Base-by-base conservation (phyloP, 2,113 vertebrate genomes). In the Paramormyrops kingsleyae region DNA sequence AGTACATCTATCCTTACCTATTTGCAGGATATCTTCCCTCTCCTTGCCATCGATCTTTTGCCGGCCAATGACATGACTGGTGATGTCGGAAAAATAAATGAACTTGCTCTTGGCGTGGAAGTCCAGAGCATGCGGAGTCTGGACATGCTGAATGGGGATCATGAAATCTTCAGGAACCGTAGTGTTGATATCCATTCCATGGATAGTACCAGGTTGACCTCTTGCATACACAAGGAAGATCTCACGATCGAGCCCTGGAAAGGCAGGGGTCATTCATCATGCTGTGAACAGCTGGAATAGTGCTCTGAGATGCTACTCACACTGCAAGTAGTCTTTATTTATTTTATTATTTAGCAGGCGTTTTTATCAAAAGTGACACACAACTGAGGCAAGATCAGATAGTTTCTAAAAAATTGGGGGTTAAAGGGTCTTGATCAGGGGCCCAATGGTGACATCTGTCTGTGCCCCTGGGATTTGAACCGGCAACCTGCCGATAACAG, bases 121-220 rank as follows among this genome's bases (percentile, higher is more conserved):
- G 92, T 99, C 98, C 94, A 99, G 93, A 0, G 98, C 98, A 5
- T 98, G 95, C 7, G 98, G 98, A 90, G 99, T 99, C 97, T 98
- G 97, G 89, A 99, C 96, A 94, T 99, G 99, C 94, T 99, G 98
- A 0, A 99, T 99, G 88, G 98, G 98, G 93, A 99, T 99, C 98
- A 99, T 99, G 95, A 99, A 99, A 90, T 99, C 98, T 0, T 99
- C 98, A 0, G 97, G 98, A 53, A 99, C 97, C 93, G 98, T 99
- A 92, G 97, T 97, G 0, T 98, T 98, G 96, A 99, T 97, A 92
- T 99, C 98, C 98, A 99, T 99, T 1, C 98, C 98, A 0, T 97
- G 95, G 94, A 99, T 99, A 91, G 98, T 98, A 77, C 98, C 98
- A 0, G 98, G 98, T 0, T 97, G 98, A n/a, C 98, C 98, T 93